Evolutionary conservation across 1,140 invertebrate species (phyloP).

Genomic region (Patella vulgata): DNA sequence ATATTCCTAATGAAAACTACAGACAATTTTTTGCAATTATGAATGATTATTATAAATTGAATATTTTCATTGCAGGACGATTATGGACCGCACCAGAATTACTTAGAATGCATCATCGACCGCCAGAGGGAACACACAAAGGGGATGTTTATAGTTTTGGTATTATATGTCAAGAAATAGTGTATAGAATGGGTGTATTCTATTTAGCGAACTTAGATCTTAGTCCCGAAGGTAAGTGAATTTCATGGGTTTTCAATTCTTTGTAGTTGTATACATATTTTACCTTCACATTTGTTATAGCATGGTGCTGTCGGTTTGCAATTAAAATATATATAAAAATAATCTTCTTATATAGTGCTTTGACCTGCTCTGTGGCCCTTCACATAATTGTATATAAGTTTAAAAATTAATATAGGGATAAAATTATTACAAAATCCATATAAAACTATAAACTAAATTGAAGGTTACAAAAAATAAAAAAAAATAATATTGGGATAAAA

Average conservation of each 20-base stretch:
- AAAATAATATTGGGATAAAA: too few relatives aligned
- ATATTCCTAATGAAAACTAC: too few relatives aligned
- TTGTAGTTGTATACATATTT: background rate
- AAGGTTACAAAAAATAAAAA: too few relatives aligned
- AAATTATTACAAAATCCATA: too few relatives aligned
- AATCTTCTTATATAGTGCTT: too few relatives aligned
- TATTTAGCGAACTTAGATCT: constrained; percentile 80
- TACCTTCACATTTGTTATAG: background rate
- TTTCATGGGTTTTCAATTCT: background rate
- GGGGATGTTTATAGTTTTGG: constrained; percentile 97
- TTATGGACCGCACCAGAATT: constrained; percentile 95
- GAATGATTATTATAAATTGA: too few relatives aligned
- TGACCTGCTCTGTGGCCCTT: too few relatives aligned
- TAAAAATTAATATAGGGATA: too few relatives aligned
- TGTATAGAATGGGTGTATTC: constrained; percentile 81
- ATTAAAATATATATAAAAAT: too few relatives aligned
- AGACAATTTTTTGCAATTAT: too few relatives aligned
- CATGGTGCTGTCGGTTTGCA: background rate
- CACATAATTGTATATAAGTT: too few relatives aligned
- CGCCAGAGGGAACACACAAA: constrained; percentile 78
- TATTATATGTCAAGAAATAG: constrained; percentile 90
- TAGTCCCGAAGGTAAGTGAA: constrained; percentile 67
- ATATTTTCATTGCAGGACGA: constrained; percentile 51
- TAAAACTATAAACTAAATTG: too few relatives aligned
- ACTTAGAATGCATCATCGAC: constrained; percentile 68